A percentile compares a stretch with the other conserved stretches of the same genome.
These are phyloP conservation scores for Platycercus adscitus DNA, from an alignment of 2,113 vertebrate genomes.

Conservation along the genomic window DNA sequence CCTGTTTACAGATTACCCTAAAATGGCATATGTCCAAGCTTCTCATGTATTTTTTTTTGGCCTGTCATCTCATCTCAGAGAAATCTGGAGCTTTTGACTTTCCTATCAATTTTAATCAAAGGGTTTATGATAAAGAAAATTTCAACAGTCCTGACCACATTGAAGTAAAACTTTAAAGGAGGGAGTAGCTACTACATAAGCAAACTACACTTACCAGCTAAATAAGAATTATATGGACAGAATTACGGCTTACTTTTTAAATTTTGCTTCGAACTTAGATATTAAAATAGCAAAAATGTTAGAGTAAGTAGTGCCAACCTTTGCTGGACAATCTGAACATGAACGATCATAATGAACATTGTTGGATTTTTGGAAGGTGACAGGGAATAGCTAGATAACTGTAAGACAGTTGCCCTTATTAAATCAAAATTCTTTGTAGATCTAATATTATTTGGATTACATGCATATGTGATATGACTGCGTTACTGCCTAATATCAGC, in stretches of 20 bases:
- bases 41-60: neutral
- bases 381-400: neutral
- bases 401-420: neutral
- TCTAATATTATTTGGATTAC: neutral
- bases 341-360: neutral
- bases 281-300: neutral
- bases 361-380: neutral
- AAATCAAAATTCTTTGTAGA: neutral
- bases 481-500: neutral
- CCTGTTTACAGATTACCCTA: neutral
- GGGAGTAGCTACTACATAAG: neutral
- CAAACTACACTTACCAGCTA: neutral
- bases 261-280: neutral
- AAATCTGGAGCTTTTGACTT: neutral
- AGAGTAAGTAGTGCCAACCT: neutral
- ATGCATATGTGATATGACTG: neutral
- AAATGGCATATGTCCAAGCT: neutral
- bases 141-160: fast-evolving
- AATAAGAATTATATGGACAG: neutral
- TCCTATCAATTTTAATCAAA: neutral
- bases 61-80: neutral
- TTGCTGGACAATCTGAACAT: neutral
- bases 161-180: neutral
- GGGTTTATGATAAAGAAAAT: neutral
- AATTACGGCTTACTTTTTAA: neutral